Evolutionary conservation across 2,797 vertebrate species (phyloP), one percentile per base, ranked within the genome.

Genomic region (Alosa sapidissima): DNA sequence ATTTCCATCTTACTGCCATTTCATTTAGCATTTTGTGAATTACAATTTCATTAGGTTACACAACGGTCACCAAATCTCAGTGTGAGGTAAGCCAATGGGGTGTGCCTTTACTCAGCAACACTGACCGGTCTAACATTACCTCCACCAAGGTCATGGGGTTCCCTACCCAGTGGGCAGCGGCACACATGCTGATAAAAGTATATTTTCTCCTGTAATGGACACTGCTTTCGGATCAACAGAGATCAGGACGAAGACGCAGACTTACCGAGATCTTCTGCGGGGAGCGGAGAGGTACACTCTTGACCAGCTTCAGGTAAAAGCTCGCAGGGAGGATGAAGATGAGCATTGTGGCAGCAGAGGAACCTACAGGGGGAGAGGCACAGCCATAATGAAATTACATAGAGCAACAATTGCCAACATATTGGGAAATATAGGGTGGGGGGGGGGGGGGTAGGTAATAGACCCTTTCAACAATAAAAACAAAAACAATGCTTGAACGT

Each of bases 251-350:
- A 33, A 7, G 13, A 2, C 81, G 65, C 14, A 91, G 24, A 93
- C 97, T 96, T 92, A 99, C 98, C 91, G 97, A 96, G 0, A 99
- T 96, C 91, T 99, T 99, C 90, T 98, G 98, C 9, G 96, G 95
- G 81, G 97, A 99, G 82, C 93, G 95, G 14, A 97, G 62, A 0
- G 96, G 94, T 87, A 97, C 89, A 1, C 97, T 96, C 91, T 98
- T 97, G 55, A 99, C 98, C n/a, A 99, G 93, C 85, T 96, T 95
- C 86, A 99, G 90, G 91, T 99, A 99, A 91, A 99, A 99, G 19
- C 96, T 97, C 81, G 97, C 95, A 0, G 98, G 98, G 1, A 99
- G 96, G 89, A 99, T 98, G 86, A 99, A 99, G 93, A 99, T 99
- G 88, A 99, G 92, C 97, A 99, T 95, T 0, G 98, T 99, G 84